These are phyloP conservation scores for Marronus borbonicus DNA, from an alignment of 2,888 invertebrate genomes.

Conservation along the genomic window DNA sequence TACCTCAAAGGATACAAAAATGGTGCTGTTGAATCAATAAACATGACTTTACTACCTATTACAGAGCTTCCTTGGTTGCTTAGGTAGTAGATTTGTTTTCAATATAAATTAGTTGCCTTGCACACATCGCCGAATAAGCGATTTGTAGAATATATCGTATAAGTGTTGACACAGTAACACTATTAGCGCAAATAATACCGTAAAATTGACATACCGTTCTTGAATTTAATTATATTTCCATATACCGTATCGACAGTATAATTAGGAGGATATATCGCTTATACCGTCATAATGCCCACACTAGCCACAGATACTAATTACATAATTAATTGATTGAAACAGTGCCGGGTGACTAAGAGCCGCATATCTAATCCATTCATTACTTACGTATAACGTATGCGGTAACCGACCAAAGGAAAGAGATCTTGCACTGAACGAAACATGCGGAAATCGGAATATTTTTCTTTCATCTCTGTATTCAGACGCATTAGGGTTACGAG, in stretches of 20 bases:
- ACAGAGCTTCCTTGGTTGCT: no score
- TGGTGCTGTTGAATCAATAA: no score
- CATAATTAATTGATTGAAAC: conserved; percentile 22
- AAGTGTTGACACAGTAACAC: conserved; percentile 27
- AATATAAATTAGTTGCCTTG: no score
- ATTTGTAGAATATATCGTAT: conserved; percentile 3
- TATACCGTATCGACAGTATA: conserved; percentile 17
- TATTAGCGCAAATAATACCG: background rate
- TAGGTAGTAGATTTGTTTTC: no score
- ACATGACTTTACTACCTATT: no score
- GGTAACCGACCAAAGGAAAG: conserved; percentile 1
- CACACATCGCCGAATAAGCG: background rate
- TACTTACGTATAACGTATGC: conserved; percentile 6
- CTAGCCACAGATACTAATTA: conserved; percentile 37
- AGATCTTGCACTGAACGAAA: conserved; percentile 4
- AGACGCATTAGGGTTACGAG: conserved; percentile 37
- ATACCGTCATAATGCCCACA: conserved; percentile 4
- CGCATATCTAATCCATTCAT: background rate
- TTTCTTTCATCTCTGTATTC: conserved; percentile 31
- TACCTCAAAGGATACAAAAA: no score
- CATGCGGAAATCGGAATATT: conserved; percentile 34
- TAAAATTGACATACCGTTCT: conserved; percentile 8
- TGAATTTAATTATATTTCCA: conserved; percentile 20
- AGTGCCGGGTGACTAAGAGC: conserved; percentile 28
- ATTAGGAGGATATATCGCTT: background rate